These are phyloP conservation scores for Polylopha cassiicola DNA, from an alignment of 2,888 invertebrate genomes.

Conservation along the genomic window DNA sequence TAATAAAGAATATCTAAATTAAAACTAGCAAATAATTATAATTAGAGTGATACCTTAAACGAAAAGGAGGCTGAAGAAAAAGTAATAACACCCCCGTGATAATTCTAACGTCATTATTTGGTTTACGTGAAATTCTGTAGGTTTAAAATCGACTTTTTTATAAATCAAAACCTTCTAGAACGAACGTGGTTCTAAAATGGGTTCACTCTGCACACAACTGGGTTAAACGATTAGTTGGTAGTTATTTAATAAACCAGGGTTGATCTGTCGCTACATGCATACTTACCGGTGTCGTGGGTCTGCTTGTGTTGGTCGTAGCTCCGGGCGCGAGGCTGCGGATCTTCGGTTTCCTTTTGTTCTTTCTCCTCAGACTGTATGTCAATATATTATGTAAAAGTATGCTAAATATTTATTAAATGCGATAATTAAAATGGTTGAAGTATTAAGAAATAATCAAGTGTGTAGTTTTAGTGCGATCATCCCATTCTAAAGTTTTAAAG, in stretches of 20 bases:
- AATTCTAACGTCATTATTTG: slow-evolving; percentile 5
- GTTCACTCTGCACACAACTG: too few species aligned
- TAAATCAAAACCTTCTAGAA: too few species aligned
- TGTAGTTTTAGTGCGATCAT: too few species aligned
- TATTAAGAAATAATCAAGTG: too few species aligned
- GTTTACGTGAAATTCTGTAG: too few species aligned
- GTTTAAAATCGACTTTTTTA: too few species aligned
- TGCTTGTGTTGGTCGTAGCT: slow-evolving; percentile 73
- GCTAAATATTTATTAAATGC: too few species aligned
- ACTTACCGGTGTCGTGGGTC: slow-evolving; percentile 64
- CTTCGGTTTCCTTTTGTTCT: slow-evolving; percentile 52
- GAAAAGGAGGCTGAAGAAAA: too few species aligned
- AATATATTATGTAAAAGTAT: slow-evolving; percentile 1
- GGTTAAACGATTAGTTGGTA: slow-evolving; percentile 30
- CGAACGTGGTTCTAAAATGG: too few species aligned
- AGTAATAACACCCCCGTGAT: too few species aligned
- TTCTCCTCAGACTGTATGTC: slow-evolving; percentile 55
- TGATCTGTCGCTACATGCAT: slow-evolving; percentile 17
- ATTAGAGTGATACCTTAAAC: slow-evolving; percentile 8
- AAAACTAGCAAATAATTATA: slow-evolving; percentile 16
- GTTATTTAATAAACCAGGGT: slow-evolving; percentile 26
- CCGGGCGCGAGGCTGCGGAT: slow-evolving; percentile 64
- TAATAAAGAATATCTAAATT: slow-evolving; percentile 10
- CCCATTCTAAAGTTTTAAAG: too few species aligned
- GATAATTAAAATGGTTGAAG: too few species aligned